phyloP scores from a whole-genome alignment of 2,888 invertebrate genomes.

The Lasius platythorax region DNA sequence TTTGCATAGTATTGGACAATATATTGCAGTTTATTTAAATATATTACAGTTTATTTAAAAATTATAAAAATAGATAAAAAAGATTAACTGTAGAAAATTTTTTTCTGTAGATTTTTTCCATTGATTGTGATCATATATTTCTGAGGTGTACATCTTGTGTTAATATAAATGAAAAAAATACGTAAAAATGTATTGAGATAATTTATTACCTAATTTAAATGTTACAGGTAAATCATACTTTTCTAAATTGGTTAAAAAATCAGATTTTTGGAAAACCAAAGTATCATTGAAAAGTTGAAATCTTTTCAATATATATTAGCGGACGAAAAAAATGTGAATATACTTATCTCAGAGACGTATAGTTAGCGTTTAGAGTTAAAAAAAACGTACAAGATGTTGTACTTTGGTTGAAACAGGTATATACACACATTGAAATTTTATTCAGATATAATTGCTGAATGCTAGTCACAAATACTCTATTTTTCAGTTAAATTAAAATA shows the following conservation, averaged over 20 bases:
- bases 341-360: slow-evolving; percentile 1
- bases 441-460: slow-evolving; percentile 71
- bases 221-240: neutral
- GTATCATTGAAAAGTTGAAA: neutral
- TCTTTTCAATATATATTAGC: neutral
- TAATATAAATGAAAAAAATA: neutral
- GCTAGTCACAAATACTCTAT: slow-evolving; percentile 74
- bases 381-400: slow-evolving; percentile 60
- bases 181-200: neutral
- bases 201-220: neutral
- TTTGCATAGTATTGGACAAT: neutral
- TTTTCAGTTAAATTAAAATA: slow-evolving; percentile 75
- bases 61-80: slow-evolving; percentile 16
- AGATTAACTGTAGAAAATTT: neutral
- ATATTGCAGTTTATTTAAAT: slow-evolving; percentile 17
- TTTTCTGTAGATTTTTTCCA: neutral
- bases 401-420: slow-evolving; percentile 68
- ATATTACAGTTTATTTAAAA: slow-evolving; percentile 17
- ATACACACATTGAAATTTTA: slow-evolving; percentile 55
- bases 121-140: slow-evolving; percentile 1
- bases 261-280: neutral
- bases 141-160: neutral
- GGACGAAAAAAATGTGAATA: neutral
- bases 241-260: neutral
- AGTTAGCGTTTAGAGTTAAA: neutral